Evolutionary conservation across 2,888 invertebrate species (phyloP).

Genomic region (Drosophila fungiperda): DNA sequence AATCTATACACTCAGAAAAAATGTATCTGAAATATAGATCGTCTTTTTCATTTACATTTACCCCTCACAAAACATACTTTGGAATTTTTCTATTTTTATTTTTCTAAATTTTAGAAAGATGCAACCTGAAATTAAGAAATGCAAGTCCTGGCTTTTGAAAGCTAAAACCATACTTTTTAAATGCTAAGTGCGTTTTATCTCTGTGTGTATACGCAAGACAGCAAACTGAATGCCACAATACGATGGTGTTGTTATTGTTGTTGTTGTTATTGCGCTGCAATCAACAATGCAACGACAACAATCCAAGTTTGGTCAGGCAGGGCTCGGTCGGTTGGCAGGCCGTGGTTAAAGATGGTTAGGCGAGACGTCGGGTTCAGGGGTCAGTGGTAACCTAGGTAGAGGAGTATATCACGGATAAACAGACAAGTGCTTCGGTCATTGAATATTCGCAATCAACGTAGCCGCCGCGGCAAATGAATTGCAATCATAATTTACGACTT

Average conservation of each 20-base stretch:
- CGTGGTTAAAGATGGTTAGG: conserved; percentile 81
- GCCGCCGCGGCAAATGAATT: conserved; percentile 66
- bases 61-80: neutral
- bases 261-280: conserved; percentile 24
- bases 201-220: conserved; percentile 25
- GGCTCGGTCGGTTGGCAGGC: conserved; percentile 27
- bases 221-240: conserved; percentile 27
- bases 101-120: neutral
- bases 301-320: conserved; percentile 17
- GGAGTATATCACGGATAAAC: conserved; percentile 41
- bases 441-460: conserved; percentile 56
- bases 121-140: neutral
- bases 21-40: neutral
- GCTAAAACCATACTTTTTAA: neutral
- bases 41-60: neutral
- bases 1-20: neutral
- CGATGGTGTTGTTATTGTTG: conserved; percentile 4
- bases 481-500: conserved; percentile 43
- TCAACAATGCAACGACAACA: conserved; percentile 21
- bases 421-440: conserved; percentile 31
- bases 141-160: neutral
- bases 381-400: conserved; percentile 4
- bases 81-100: neutral
- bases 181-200: neutral
- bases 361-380: conserved; percentile 59